These are phyloP conservation scores for Drosophila suboccidentalis DNA, from an alignment of 2,888 invertebrate genomes.

Conservation along the genomic window DNA sequence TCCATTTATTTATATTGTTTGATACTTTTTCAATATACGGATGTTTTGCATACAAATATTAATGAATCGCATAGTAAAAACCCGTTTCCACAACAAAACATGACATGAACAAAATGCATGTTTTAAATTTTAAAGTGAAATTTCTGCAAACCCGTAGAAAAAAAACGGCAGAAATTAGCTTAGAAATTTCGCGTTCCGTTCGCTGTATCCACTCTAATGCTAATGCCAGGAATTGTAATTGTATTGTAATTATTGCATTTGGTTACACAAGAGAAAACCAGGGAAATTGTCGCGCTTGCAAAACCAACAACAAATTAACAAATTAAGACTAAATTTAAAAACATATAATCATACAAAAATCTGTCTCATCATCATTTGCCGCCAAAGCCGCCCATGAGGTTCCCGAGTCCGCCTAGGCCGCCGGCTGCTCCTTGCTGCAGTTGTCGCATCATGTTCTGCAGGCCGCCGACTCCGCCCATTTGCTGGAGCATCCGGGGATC, in stretches of 20 bases:
- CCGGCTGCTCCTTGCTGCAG: slow-evolving; percentile 88
- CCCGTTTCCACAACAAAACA: slow-evolving; percentile 45
- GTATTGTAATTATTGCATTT: slow-evolving; percentile 34
- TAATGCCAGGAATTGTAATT: slow-evolving; percentile 34
- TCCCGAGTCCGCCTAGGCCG: slow-evolving; percentile 88
- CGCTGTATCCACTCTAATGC: slow-evolving; percentile 26
- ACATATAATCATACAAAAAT: slow-evolving; percentile 68
- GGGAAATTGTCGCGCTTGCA: slow-evolving; percentile 44
- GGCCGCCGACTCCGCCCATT: slow-evolving; percentile 97
- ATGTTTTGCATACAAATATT: slow-evolving; percentile 43
- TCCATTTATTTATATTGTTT: slow-evolving; percentile 29
- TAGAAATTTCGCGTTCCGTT: slow-evolving; percentile 25
- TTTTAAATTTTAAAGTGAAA: neutral
- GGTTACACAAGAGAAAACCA: slow-evolving; percentile 44
- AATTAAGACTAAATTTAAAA: slow-evolving; percentile 68
- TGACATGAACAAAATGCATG: slow-evolving; percentile 23
- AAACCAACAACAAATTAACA: slow-evolving; percentile 39
- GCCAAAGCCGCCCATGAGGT: slow-evolving; percentile 88
- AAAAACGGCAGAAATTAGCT: slow-evolving; percentile 41
- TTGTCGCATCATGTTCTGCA: slow-evolving; percentile 98
- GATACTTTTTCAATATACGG: slow-evolving; percentile 40
- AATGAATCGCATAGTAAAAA: slow-evolving; percentile 51
- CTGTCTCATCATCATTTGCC: slow-evolving; percentile 79
- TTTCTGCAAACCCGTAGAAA: slow-evolving; percentile 30
- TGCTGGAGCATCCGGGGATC: slow-evolving; percentile 99